These are phyloP conservation scores for Pandion haliaetus DNA, from an alignment of 2,113 vertebrate species.

Conservation along the genomic window DNA sequence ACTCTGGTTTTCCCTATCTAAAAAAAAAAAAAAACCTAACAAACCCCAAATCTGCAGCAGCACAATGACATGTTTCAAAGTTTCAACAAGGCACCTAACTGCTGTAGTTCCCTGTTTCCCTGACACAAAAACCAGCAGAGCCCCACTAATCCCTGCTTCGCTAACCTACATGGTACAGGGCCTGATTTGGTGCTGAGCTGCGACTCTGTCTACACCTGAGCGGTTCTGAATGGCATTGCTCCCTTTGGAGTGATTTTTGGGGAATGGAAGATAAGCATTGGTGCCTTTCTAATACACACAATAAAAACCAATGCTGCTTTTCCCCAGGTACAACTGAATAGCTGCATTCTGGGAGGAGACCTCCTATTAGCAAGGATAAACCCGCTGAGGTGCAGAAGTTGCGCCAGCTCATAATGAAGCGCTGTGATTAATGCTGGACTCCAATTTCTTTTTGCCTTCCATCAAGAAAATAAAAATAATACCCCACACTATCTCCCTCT, in stretches of 20 bases:
- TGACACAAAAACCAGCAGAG: background rate
- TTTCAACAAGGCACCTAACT: background rate
- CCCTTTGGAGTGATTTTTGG: background rate
- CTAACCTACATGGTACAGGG: fast-evolving
- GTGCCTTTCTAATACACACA: background rate
- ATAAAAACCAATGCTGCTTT: background rate
- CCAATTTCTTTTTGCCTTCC: background rate
- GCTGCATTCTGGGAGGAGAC: background rate
- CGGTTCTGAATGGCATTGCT: background rate
- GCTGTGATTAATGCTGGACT: background rate
- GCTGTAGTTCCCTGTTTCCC: background rate
- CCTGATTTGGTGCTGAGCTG: background rate
- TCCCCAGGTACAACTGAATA: background rate
- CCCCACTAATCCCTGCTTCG: background rate
- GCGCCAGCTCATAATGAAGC: background rate
- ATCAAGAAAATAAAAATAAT: background rate
- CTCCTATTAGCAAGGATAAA: background rate
- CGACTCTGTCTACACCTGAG: background rate
- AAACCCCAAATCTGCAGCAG: background rate
- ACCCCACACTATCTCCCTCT: background rate
- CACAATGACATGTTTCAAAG: background rate
- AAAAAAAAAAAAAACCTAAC: background rate
- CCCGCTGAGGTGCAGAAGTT: background rate
- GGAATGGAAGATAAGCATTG: background rate
- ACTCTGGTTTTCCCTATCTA: background rate